A percentile compares a stretch with the other conserved stretches of the same genome.
These are phyloP conservation scores for Clistopyga incitator DNA, from an alignment of 2,888 invertebrate genomes.

Conservation along the genomic window DNA sequence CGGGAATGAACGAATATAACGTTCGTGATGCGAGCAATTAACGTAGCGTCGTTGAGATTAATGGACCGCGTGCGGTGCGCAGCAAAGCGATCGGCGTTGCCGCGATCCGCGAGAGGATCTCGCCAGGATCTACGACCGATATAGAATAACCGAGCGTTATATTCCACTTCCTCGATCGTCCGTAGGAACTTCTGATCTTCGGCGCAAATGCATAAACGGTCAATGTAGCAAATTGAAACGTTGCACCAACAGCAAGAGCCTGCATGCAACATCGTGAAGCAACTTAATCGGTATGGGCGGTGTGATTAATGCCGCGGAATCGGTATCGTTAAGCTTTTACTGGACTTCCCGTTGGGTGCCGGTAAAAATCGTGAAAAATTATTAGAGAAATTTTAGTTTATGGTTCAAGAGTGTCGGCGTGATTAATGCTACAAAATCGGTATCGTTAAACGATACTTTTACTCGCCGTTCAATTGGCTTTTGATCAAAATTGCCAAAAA, in stretches of 20 bases:
- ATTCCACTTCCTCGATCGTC: slow-evolving; percentile 15
- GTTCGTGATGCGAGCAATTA: slow-evolving; percentile 48
- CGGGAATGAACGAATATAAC: slow-evolving; percentile 31
- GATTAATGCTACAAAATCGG: too few relatives aligned
- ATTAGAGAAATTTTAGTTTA: neutral
- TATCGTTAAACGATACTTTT: too few relatives aligned
- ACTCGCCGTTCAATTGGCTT: too few relatives aligned
- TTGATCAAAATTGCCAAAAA: too few relatives aligned
- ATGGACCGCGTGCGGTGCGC: slow-evolving; percentile 26
- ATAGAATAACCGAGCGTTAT: slow-evolving; percentile 14
- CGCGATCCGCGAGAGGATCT: slow-evolving; percentile 34
- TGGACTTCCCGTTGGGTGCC: neutral
- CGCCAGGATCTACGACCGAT: slow-evolving; percentile 45
- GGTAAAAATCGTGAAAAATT: neutral
- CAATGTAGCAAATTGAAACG: slow-evolving; percentile 27
- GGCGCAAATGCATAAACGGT: neutral
- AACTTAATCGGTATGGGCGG: neutral
- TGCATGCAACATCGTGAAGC: neutral
- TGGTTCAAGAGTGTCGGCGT: neutral
- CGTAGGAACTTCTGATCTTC: slow-evolving; percentile 2
- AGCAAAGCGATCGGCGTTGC: slow-evolving; percentile 33
- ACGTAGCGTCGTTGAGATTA: slow-evolving; percentile 49
- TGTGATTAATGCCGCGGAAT: slow-evolving; percentile 6
- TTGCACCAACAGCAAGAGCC: neutral
- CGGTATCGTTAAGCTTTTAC: neutral